Evolutionary conservation across 2,888 invertebrate species (phyloP).

Genomic region (Priocnemis perturbator): DNA sequence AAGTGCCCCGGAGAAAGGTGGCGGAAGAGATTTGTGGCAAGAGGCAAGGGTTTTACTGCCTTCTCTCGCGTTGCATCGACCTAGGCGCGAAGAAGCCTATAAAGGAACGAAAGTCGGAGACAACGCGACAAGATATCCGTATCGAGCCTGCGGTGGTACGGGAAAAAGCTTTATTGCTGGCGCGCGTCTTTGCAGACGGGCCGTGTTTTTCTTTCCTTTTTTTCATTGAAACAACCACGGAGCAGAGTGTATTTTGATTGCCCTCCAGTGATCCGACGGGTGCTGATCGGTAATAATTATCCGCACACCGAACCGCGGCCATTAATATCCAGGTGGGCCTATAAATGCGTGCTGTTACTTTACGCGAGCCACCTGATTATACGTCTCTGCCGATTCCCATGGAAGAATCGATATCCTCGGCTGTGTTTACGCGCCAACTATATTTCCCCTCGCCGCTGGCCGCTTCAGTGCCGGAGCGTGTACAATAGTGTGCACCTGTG

Average conservation of each 20-base stretch:
- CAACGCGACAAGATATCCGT: no score
- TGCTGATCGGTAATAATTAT: no score
- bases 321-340: conserved; percentile 21
- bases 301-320: conserved; percentile 16
- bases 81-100: no score
- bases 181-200: no score
- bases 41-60: conserved; percentile 29
- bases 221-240: no score
- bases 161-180: no score
- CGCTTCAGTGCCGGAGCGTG: not conserved
- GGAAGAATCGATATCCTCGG: conserved; percentile 24
- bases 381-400: conserved; percentile 34
- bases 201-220: no score
- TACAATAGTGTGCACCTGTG: conserved; percentile 17
- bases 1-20: conserved; percentile 22
- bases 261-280: no score
- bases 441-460: conserved; percentile 12
- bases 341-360: conserved; percentile 27
- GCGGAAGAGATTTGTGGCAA: conserved; percentile 31
- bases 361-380: conserved; percentile 41
- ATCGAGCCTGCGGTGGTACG: no score
- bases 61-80: not conserved
- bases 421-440: conserved; percentile 4
- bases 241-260: no score
- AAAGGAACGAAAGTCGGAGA: no score